phyloP scores from a whole-genome alignment of 2,888 invertebrate species.

The Sphaerophoria rueppellii region DNA sequence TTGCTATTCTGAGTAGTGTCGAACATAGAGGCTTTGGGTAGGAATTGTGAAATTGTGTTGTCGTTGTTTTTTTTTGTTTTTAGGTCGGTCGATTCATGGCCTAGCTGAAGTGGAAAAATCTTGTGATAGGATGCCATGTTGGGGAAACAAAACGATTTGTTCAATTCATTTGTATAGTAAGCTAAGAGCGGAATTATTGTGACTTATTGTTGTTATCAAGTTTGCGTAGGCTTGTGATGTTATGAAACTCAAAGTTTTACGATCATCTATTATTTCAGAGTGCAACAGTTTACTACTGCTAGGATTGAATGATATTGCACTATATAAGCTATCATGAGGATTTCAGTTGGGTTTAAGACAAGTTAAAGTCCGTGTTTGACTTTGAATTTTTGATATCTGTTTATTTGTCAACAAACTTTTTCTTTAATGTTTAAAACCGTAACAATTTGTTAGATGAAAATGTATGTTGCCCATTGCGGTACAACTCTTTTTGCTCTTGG shows the following conservation, averaged over 20 bases:
- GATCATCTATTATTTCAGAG: not conserved
- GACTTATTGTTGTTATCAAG: conserved; percentile 23
- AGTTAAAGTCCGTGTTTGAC: too few relatives aligned
- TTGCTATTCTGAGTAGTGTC: not conserved
- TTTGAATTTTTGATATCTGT: too few relatives aligned
- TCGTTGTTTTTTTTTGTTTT: conserved; percentile 22
- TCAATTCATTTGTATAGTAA: conserved; percentile 30
- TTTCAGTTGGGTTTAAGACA: too few relatives aligned
- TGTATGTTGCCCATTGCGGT: too few relatives aligned
- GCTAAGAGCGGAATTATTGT: not conserved
- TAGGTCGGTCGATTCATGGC: conserved; percentile 22
- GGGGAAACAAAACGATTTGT: conserved; percentile 51
- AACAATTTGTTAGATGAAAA: too few relatives aligned
- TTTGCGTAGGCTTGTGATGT: conserved; percentile 10
- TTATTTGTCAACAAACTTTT: too few relatives aligned
- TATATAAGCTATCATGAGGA: too few relatives aligned
- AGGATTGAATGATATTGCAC: too few relatives aligned
- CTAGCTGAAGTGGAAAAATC: conserved; percentile 37
- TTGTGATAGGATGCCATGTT: conserved; percentile 52
- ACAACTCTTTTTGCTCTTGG: too few relatives aligned
- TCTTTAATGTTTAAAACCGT: too few relatives aligned
- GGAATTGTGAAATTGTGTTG: conserved; percentile 41
- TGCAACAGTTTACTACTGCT: too few relatives aligned
- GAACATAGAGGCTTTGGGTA: not conserved
- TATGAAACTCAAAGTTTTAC: conserved; percentile 4